These are phyloP conservation scores for Reticulitermes speratus DNA, from an alignment of 1,140 invertebrate genomes.

Conservation along the genomic window DNA sequence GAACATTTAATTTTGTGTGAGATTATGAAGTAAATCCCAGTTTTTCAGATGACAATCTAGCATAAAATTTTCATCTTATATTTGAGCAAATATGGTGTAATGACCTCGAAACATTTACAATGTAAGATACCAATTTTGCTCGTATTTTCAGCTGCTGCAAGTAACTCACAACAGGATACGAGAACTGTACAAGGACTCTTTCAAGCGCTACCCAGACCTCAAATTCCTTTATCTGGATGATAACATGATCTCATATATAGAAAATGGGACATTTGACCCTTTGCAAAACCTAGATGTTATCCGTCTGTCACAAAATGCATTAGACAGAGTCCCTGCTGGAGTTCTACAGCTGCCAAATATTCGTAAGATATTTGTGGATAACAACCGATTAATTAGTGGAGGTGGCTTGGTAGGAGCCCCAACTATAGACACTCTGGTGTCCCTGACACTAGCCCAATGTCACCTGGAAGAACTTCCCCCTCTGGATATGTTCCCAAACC, in stretches of 20 bases:
- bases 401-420: neutral
- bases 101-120: no score
- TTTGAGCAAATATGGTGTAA: no score
- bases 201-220: slow-evolving; percentile 44
- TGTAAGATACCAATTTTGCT: neutral
- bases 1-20: no score
- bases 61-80: no score
- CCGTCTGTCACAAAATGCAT: neutral
- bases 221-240: slow-evolving; percentile 47
- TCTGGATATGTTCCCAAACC: neutral
- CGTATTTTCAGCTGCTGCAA: slow-evolving; percentile 45
- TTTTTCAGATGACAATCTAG: no score
- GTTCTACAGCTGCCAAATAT: neutral
- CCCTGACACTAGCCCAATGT: neutral
- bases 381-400: neutral
- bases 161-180: slow-evolving; percentile 45
- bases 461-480: neutral
- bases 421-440: neutral
- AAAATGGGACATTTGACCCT: slow-evolving; percentile 43
- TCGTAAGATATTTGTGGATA: neutral
- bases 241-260: slow-evolving; percentile 46
- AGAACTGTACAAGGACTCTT: slow-evolving; percentile 43
- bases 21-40: no score
- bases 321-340: neutral
- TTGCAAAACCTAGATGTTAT: slow-evolving; percentile 44